Base-by-base conservation (phyloP, 2,888 invertebrate species). In the Hydriomena furcata region DNA sequence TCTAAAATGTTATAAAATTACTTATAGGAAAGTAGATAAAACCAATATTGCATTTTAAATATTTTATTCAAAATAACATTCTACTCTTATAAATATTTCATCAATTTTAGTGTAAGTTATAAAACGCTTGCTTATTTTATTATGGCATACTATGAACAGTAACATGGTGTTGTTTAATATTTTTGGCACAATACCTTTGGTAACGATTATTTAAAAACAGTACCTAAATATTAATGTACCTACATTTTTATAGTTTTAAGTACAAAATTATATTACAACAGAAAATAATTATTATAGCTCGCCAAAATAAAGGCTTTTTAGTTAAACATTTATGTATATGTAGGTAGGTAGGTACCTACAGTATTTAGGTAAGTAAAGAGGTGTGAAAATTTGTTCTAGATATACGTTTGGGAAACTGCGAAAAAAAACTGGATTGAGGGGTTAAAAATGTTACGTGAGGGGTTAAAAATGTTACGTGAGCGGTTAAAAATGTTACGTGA, bases 31-130 rank as follows among this genome's bases (percentile, higher is more conserved):
- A 3, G 21, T 6, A 1, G 11, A 31, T 7, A 12, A 65, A n/a
- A n/a, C n/a, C n/a, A n/a, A 64, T 27, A 17, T 2, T 5, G 8
- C 7, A 23, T 76, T 80, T 79, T 58, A 55, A 65, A 58, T 55
- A 63, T 75, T 86, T 86, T 86, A 85, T 73, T 85, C 81, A 84
- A 82, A 86, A 83, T 82, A 84, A 82, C 81, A 65, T 78, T 50
- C 84, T 86, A 86, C 80, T 68, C 30, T 48, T 34, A 43, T 32
- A 28, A 35, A 36, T 41, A 67, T 64, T 21, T 38, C 11, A 58
- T 63, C 25, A 40, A 40, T 34, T 8, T 21, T 28, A 53, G 13
- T 25, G 71, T 79, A 78, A 71, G 69, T 81, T 83, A 84, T 64
- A 84, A 84, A 84, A 83, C 61, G 61, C 75, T 81, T 77, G 40